Base-by-base conservation (phyloP, 1,140 invertebrate species). In the Manduca sexta region DNA sequence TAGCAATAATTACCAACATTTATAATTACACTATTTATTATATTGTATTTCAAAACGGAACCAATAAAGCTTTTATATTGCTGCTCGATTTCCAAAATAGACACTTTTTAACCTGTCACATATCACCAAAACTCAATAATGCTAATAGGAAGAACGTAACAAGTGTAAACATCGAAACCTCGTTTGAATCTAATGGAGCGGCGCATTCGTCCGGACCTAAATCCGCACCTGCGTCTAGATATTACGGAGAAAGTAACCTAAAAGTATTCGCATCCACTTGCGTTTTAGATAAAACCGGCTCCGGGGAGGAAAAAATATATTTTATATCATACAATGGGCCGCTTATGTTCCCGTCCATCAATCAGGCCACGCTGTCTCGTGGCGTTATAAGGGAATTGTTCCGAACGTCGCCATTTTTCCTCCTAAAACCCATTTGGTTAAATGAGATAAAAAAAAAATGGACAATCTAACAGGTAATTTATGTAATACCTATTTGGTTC, bases 311-410 rank as follows among this genome's bases (percentile, higher is more conserved):
- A 51, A 49, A 37, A 41, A 41, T 31, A 40, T 37, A 49, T 51
- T 48, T 55, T 50, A 46, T 56, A 46, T 56, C 38, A 41, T 34
- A 48, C 49, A 51, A 51, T 45, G 34, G 49, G 33, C 17, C 53
- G 48, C 46, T 56, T 56, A 50, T 45, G 38, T 50, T 10, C 33
- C 44, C 43, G 53, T 56, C 33, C 44, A 56, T 56, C 54, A 56
- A 56, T 56, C 54, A 56, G 39, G 43, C 45, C 44, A 38, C 38
- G 42, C 38, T 33, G 17, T 15, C 41, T 21, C 21, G 44, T 38
- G 44, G 34, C 16, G 42, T 51, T 52, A 52, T 40, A 41, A 45
- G 37, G 41, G 40, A 40, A 45, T 18, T 52, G 21, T 34, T 34
- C 26, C 13, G 26, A 14, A 11, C 41, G 41, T 21, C 26, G 41